These are phyloP conservation scores for Brachystomella parvula DNA, from an alignment of 1,140 invertebrate genomes.

Conservation along the genomic window DNA sequence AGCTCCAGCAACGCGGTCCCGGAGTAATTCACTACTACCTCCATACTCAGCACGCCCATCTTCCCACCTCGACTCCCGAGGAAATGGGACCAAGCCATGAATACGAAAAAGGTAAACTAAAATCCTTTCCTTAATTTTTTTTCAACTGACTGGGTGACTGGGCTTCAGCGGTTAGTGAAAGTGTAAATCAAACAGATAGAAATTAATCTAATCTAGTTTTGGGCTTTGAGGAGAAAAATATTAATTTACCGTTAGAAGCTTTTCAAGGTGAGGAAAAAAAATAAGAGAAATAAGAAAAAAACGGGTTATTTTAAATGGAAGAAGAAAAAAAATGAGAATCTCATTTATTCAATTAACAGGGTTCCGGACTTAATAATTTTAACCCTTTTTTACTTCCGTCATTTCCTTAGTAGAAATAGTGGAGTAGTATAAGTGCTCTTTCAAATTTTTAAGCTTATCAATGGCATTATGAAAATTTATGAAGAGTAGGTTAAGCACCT, in stretches of 20 bases:
- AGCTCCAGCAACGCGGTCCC: not conserved
- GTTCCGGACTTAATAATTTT: too few species aligned
- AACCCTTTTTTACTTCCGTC: too few species aligned
- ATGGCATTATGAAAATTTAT: not conserved
- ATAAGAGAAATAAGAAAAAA: too few species aligned
- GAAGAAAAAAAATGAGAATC: too few species aligned
- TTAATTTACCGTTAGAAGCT: not conserved
- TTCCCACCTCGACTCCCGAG: too few species aligned
- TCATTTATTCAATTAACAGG: too few species aligned
- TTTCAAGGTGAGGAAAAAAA: too few species aligned
- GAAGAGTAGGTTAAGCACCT: not conserved
- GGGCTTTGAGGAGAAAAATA: not conserved
- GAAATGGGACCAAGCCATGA: constrained; percentile 1
- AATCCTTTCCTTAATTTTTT: not conserved
- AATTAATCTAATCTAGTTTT: constrained; percentile 9
- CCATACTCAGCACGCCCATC: not conserved
- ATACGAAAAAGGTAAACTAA: not conserved
- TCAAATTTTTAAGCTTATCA: not conserved
- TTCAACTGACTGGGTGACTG: not conserved
- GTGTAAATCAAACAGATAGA: not conserved
- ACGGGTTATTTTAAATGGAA: too few species aligned
- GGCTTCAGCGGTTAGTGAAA: not conserved
- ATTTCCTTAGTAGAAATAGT: too few species aligned
- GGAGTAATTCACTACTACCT: not conserved
- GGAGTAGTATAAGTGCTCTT: not conserved